Evolutionary conservation across 2,797 vertebrate species (phyloP).

Genomic region (Pristis pectinata): DNA sequence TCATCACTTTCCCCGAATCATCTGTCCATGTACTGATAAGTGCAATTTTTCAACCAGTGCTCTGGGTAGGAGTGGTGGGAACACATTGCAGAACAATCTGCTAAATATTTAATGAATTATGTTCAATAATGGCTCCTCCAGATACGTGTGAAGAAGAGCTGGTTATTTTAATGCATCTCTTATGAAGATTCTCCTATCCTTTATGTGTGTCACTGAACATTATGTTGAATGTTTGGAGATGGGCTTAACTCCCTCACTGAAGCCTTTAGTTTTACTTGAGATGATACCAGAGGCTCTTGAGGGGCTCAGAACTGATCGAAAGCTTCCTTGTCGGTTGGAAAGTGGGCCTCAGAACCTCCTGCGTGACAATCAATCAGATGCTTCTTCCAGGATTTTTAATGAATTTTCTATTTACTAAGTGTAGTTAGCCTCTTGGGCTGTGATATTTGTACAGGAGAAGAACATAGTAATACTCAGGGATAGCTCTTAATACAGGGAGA

Average conservation of each 20-base stretch:
- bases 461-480: background rate
- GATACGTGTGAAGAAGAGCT: background rate
- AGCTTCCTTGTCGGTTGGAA: background rate
- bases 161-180: background rate
- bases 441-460: slow-evolving; percentile 5
- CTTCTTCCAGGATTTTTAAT: background rate
- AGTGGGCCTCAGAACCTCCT: background rate
- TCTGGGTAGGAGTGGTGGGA: background rate
- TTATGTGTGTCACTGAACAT: background rate
- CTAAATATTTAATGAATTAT: background rate
- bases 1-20: background rate
- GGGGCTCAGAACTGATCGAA: background rate
- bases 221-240: background rate
- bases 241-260: background rate
- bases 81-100: background rate
- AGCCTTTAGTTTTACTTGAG: background rate
- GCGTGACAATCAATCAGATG: background rate
- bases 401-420: background rate
- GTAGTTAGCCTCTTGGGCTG: slow-evolving; percentile 1
- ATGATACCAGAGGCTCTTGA: background rate
- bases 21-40: background rate
- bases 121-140: background rate
- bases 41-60: background rate
- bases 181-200: background rate
- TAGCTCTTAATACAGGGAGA: background rate